These are phyloP conservation scores for Cynopterus brachyotis DNA, from an alignment of 2,113 vertebrate genomes.

Conservation along the genomic window DNA sequence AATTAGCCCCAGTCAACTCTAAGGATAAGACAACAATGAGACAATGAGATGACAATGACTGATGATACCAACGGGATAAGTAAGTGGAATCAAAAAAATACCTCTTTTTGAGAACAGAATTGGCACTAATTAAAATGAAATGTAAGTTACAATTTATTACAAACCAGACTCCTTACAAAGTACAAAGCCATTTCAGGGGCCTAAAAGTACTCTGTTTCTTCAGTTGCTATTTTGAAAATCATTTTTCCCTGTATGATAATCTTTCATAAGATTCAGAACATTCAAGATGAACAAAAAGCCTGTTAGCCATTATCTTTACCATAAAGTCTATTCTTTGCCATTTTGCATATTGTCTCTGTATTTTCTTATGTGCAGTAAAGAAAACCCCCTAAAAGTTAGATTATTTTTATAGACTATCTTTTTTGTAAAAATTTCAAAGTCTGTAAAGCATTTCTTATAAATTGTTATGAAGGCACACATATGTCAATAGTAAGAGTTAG, in stretches of 20 bases:
- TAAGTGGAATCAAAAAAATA: neutral
- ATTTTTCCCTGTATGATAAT: neutral
- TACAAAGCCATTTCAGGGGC: neutral
- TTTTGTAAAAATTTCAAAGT: neutral
- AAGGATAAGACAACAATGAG: neutral
- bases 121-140: slow-evolving; percentile 24
- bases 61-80: neutral
- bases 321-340: neutral
- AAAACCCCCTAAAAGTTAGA: neutral
- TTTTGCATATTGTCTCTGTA: neutral
- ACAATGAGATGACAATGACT: neutral
- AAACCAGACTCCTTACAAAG: neutral
- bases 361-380: neutral
- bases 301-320: neutral
- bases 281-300: neutral
- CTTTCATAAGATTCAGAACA: slow-evolving; percentile 11
- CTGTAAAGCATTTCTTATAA: neutral
- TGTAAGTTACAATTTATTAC: neutral
- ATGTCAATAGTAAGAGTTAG: neutral
- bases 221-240: slow-evolving; percentile 33
- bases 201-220: slow-evolving; percentile 42
- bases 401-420: neutral
- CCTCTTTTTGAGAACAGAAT: slow-evolving; percentile 27
- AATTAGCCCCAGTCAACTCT: neutral
- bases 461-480: neutral